A percentile compares a stretch with the other conserved stretches of the same genome.
Conservation (phyloP, 2,113 vertebrate species). For the Caloenas nicobarica region DNA sequence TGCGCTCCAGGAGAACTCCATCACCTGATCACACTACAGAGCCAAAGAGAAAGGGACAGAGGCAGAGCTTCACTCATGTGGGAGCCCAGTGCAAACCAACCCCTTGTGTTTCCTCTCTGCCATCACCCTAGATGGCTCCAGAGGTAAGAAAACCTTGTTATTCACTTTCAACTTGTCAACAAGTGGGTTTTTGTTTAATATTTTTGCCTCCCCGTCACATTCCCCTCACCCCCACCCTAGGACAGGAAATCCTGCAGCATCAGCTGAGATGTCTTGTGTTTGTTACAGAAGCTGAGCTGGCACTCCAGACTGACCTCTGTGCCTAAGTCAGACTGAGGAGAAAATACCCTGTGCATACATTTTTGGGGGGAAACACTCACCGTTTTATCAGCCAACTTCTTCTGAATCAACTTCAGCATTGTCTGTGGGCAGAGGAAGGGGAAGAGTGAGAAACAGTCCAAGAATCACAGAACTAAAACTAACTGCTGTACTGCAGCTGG, state of each 20-base stretch:
- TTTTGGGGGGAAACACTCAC: slow-evolving; percentile 75
- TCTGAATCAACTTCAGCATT: slow-evolving; percentile 97
- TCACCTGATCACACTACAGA: slow-evolving; percentile 94
- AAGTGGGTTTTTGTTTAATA: background rate
- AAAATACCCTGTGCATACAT: background rate
- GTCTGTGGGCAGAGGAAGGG: slow-evolving; percentile 78
- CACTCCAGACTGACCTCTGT: background rate
- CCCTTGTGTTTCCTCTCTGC: background rate
- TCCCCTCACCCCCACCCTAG: background rate
- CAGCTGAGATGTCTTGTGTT: background rate
- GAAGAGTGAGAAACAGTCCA: background rate
- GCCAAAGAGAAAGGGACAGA: background rate
- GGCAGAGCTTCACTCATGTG: background rate
- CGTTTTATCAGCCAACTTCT: slow-evolving; percentile 90
- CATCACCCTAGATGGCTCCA: background rate
- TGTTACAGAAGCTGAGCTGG: background rate
- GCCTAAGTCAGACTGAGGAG: background rate
- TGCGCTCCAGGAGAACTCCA: slow-evolving; percentile 99
- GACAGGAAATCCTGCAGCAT: background rate
- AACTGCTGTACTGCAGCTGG: background rate
- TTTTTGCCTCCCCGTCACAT: background rate
- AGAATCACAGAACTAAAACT: background rate
- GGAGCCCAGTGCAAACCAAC: background rate
- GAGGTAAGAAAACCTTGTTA: slow-evolving; percentile 19
- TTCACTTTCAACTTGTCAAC: background rate